Percentiles rank a stretch among this genome's conserved stretches.
Conservation (phyloP, 2,888 invertebrate species). For the Notodonta dromedarius region DNA sequence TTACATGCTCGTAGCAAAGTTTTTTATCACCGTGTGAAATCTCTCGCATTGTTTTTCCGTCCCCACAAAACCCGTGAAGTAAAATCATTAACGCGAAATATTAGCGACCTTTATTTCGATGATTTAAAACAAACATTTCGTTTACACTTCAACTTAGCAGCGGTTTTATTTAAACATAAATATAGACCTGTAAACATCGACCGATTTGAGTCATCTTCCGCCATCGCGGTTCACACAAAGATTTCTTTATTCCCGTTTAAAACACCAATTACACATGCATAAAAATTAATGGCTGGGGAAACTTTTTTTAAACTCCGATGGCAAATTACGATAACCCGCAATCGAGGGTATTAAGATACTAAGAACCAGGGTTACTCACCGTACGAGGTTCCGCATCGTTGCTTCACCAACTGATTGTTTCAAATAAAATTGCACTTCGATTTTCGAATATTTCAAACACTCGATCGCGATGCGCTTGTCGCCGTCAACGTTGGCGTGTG, state of each 20-base stretch:
- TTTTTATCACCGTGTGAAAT: conserved; percentile 57
- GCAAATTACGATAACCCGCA: conserved; percentile 51
- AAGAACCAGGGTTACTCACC: conserved; percentile 60
- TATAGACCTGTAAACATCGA: conserved; percentile 15
- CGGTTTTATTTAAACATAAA: conserved; percentile 6
- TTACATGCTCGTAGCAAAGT: conserved; percentile 41
- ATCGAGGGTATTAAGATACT: conserved; percentile 49
- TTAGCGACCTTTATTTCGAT: background rate
- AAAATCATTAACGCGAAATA: conserved; percentile 13
- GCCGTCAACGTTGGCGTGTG: conserved; percentile 55
- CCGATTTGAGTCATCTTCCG: conserved; percentile 24
- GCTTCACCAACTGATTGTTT: conserved; percentile 38
- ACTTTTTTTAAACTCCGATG: conserved; percentile 42
- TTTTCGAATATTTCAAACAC: conserved; percentile 48
- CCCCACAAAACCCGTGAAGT: conserved; percentile 31
- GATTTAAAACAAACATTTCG: background rate
- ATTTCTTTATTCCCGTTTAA: conserved; percentile 31
- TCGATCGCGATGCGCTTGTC: conserved; percentile 48
- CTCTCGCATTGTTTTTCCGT: conserved; percentile 42
- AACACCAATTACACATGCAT: conserved; percentile 44
- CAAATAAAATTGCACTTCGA: conserved; percentile 48
- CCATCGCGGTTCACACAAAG: conserved; percentile 15
- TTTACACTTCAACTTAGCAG: background rate
- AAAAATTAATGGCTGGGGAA: conserved; percentile 40
- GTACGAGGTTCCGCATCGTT: conserved; percentile 72